Evolutionary conservation across 2,888 invertebrate species (phyloP).

Genomic region (Chrysopilus asiliformis): DNA sequence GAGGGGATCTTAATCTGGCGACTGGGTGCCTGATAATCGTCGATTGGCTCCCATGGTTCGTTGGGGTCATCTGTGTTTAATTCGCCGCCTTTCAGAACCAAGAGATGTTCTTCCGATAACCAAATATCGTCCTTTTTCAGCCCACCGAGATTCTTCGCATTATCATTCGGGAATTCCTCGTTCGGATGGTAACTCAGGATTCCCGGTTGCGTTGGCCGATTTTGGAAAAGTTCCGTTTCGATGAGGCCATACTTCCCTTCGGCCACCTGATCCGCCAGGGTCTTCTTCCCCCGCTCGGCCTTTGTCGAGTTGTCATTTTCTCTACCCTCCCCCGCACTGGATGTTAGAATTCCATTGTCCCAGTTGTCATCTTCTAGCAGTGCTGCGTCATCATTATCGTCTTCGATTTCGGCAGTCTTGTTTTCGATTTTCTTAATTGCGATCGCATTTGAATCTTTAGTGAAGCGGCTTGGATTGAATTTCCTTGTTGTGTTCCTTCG

Average conservation of each 20-base stretch:
- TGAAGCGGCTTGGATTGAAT: slow-evolving; percentile 15
- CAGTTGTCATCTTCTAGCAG: slow-evolving; percentile 38
- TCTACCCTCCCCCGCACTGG: slow-evolving; percentile 57
- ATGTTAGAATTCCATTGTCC: slow-evolving; percentile 53
- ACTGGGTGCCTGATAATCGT: slow-evolving; percentile 68
- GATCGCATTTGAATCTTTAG: slow-evolving; percentile 5
- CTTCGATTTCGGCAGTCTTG: slow-evolving; percentile 10
- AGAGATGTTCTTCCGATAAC: slow-evolving; percentile 76
- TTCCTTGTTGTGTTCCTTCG: too few relatives aligned
- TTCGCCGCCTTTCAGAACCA: slow-evolving; percentile 68
- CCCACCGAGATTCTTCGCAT: slow-evolving; percentile 65
- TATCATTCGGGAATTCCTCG: slow-evolving; percentile 69
- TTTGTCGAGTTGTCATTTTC: slow-evolving; percentile 31
- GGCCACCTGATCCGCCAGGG: slow-evolving; percentile 75
- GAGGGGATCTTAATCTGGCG: slow-evolving; percentile 74
- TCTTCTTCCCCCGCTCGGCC: slow-evolving; percentile 64
- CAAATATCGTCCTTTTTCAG: slow-evolving; percentile 76
- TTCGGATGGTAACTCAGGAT: slow-evolving; percentile 70
- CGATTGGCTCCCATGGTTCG: slow-evolving; percentile 68
- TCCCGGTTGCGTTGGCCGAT: slow-evolving; percentile 59
- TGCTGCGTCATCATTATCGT: slow-evolving; percentile 23
- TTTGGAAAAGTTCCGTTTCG: slow-evolving; percentile 67
- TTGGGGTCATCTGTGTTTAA: slow-evolving; percentile 36
- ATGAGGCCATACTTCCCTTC: slow-evolving; percentile 84
- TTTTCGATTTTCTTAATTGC: slow-evolving; percentile 1